Evolutionary conservation across 64 coral and sea anemone species (phyloP).

Genomic region (Pachyseris speciosa): DNA sequence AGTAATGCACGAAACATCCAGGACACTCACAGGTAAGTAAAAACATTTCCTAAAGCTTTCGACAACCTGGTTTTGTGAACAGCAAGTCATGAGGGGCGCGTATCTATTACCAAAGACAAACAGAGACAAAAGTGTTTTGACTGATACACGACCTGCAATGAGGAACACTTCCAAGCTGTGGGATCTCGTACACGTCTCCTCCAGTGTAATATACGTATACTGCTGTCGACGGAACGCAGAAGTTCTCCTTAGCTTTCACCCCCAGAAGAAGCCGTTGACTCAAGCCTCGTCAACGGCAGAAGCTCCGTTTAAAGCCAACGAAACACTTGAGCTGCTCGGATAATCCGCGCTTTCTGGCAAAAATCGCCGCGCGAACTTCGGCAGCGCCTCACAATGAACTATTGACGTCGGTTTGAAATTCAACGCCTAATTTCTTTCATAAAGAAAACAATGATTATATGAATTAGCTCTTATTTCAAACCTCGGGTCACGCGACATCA

Average conservation of each 20-base stretch:
- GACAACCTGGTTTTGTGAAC: neutral
- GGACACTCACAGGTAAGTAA: neutral
- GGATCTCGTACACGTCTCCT: neutral
- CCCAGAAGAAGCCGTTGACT: neutral
- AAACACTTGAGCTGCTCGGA: neutral
- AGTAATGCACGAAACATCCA: neutral
- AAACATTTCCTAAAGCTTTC: neutral
- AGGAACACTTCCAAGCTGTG: neutral
- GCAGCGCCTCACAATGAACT: neutral
- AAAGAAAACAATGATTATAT: slow-evolving; percentile 6
- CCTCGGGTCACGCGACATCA: slow-evolving; percentile 17
- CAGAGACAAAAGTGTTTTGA: neutral
- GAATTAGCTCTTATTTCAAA: slow-evolving; percentile 12
- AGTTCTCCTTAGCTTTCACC: neutral
- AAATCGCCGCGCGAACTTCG: neutral
- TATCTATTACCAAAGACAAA: slow-evolving; percentile 26
- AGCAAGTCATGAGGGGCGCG: neutral
- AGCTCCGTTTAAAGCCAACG: neutral
- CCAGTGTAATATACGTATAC: slow-evolving; percentile 18
- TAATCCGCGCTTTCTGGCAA: neutral
- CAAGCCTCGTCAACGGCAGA: neutral
- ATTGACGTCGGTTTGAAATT: slow-evolving; percentile 33
- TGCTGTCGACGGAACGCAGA: too few relatives aligned
- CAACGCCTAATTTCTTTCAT: slow-evolving; percentile 18
- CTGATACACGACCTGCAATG: neutral